Conservation (phyloP, 2,888 invertebrate genomes). For the Melinaea marsaeus region DNA sequence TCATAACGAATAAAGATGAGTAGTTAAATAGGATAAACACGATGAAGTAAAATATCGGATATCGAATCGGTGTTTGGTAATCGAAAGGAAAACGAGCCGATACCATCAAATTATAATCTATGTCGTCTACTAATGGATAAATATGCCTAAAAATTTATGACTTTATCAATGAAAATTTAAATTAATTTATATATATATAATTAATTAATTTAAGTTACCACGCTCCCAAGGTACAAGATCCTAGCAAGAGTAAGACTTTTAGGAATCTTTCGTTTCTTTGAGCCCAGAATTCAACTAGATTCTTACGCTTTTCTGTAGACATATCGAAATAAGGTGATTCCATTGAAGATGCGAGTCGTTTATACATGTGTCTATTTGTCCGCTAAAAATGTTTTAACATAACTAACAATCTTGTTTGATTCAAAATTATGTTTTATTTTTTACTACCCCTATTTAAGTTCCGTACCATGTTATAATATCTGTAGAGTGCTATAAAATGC, state of each 20-base stretch:
- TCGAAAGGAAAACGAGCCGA: conserved; percentile 48
- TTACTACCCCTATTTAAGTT: not conserved
- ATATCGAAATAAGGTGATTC: conserved; percentile 54
- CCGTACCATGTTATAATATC: conserved; percentile 58
- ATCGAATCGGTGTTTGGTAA: conserved; percentile 42
- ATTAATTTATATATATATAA: not conserved
- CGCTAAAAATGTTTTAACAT: conserved; percentile 37
- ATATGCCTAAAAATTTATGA: conserved; percentile 46
- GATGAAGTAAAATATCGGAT: conserved; percentile 44
- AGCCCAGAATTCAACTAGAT: conserved; percentile 49
- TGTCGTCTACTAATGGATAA: conserved; percentile 55
- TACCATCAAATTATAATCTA: conserved; percentile 58
- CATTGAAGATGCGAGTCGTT: conserved; percentile 50
- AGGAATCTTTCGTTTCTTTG: conserved; percentile 49
- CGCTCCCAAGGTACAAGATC: conserved; percentile 49
- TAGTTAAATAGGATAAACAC: conserved; percentile 48
- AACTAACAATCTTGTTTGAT: no score
- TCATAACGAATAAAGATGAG: conserved; percentile 55
- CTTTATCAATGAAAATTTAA: not conserved
- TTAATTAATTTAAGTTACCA: conserved; percentile 43
- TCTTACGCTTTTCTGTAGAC: conserved; percentile 43
- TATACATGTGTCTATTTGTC: conserved; percentile 46
- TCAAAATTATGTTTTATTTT: no score
- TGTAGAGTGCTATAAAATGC: conserved; percentile 51
- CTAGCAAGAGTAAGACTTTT: conserved; percentile 48